Percentiles rank a stretch among this genome's conserved stretches.
Evolutionary conservation across 2,113 vertebrate species (phyloP).

Genomic region (Mastomys coucha): DNA sequence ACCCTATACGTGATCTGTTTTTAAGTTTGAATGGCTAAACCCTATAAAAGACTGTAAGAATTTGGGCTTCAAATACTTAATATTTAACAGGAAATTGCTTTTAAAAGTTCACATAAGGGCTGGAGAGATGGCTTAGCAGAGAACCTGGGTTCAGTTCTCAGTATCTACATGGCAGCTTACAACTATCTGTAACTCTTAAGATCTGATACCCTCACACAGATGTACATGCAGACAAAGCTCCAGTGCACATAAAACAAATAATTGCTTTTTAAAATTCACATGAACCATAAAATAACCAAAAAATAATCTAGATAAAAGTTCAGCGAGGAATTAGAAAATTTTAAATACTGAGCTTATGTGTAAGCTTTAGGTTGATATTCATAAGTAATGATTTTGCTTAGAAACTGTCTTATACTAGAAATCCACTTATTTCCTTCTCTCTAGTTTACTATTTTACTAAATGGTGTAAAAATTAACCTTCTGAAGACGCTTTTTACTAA

Average conservation of each 20-base stretch:
- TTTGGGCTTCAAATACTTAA: conserved; percentile 36
- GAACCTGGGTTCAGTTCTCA: too few relatives aligned
- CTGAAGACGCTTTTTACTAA: conserved; percentile 59
- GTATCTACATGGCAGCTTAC: too few relatives aligned
- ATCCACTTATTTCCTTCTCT: conserved; percentile 25
- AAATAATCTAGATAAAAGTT: not conserved
- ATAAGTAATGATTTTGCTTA: not conserved
- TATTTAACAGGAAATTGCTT: conserved; percentile 41
- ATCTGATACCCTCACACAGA: too few relatives aligned
- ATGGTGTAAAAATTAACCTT: conserved; percentile 59
- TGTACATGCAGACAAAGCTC: too few relatives aligned
- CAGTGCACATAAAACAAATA: too few relatives aligned
- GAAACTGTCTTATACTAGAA: not conserved
- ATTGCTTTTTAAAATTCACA: conserved; percentile 8
- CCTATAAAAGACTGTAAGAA: not conserved
- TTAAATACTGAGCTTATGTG: conserved; percentile 58
- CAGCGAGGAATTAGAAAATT: conserved; percentile 48
- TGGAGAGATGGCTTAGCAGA: too few relatives aligned
- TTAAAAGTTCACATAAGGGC: not conserved
- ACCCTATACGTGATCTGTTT: not conserved
- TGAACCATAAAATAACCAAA: conserved; percentile 21
- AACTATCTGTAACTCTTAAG: too few relatives aligned
- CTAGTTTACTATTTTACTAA: conserved; percentile 56
- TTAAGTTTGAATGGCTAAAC: conserved; percentile 21
- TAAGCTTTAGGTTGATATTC: conserved; percentile 42